Evolutionary conservation across 2,888 invertebrate genomes (phyloP).

Genomic region (Euplexia lucipara): DNA sequence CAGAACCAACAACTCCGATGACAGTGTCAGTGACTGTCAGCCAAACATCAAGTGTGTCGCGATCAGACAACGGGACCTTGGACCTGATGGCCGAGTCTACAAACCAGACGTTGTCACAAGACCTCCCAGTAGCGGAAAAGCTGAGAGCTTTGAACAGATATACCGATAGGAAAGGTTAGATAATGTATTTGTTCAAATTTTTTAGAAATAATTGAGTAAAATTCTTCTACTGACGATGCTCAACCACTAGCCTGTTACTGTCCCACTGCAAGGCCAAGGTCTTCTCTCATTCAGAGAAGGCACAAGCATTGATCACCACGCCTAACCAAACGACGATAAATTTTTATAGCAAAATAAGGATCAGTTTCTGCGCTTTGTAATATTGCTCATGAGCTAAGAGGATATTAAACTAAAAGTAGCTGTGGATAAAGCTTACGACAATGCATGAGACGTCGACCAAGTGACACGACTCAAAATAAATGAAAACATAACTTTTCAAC

Average conservation of each 20-base stretch:
- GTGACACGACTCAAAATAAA: slow-evolving; percentile 21
- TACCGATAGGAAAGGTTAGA: slow-evolving; percentile 84
- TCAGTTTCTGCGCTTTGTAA: background rate
- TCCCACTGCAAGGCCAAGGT: too few relatives aligned
- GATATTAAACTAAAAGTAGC: background rate
- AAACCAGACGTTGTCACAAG: slow-evolving; percentile 83
- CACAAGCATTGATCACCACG: too few relatives aligned
- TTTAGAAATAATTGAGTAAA: too few relatives aligned
- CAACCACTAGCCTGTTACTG: too few relatives aligned
- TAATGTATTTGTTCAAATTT: background rate
- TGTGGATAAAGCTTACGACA: background rate
- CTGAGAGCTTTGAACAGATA: slow-evolving; percentile 84
- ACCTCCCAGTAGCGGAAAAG: slow-evolving; percentile 86
- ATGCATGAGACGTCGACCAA: background rate
- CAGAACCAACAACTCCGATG: slow-evolving; percentile 52
- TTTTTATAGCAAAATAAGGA: too few relatives aligned
- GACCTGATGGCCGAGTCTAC: slow-evolving; percentile 81
- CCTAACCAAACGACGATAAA: too few relatives aligned
- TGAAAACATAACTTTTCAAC: slow-evolving; percentile 35
- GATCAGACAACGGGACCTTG: slow-evolving; percentile 73
- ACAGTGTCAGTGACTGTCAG: slow-evolving; percentile 42
- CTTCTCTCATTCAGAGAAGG: too few relatives aligned
- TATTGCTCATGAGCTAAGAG: background rate
- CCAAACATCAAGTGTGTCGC: slow-evolving; percentile 55
- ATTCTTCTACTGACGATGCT: background rate